Evolutionary conservation across 2,797 vertebrate species (phyloP).

Genomic region (Orestias chungarensis): DNA sequence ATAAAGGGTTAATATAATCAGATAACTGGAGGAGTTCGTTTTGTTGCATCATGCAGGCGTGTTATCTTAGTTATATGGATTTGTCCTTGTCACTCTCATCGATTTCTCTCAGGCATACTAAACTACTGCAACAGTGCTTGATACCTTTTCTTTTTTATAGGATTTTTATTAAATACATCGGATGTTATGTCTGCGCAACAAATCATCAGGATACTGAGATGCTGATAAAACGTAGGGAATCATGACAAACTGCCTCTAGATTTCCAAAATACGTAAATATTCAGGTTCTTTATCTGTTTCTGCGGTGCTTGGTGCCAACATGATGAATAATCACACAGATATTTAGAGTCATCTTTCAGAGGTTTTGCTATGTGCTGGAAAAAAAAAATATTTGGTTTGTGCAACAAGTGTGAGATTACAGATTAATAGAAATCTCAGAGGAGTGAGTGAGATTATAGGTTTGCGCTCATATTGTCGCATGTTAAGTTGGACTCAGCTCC

Average conservation of each 20-base stretch:
- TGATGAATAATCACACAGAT: neutral
- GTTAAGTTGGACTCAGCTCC: neutral
- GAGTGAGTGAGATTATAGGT: neutral
- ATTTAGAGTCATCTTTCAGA: conserved; percentile 2
- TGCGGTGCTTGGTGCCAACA: neutral
- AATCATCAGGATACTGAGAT: conserved; percentile 7
- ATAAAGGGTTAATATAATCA: neutral
- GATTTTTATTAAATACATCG: neutral
- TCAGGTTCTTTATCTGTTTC: neutral
- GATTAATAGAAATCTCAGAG: neutral
- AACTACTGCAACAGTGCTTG: conserved; percentile 9
- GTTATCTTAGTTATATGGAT: conserved; percentile 2
- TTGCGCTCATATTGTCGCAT: neutral
- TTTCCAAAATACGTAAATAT: neutral
- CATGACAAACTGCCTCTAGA: neutral
- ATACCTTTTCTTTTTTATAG: conserved; percentile 10
- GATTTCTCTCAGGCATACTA: conserved; percentile 3
- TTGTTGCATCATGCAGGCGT: neutral
- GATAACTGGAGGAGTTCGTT: neutral
- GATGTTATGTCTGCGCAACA: conserved; percentile 16
- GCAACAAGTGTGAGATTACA: neutral
- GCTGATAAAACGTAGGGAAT: neutral
- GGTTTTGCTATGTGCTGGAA: neutral
- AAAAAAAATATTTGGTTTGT: conserved; percentile 10
- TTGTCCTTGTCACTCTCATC: conserved; percentile 5